These are phyloP conservation scores for Enteromius trimaculatus DNA, from an alignment of 2,797 vertebrate genomes.

Conservation along the genomic window DNA sequence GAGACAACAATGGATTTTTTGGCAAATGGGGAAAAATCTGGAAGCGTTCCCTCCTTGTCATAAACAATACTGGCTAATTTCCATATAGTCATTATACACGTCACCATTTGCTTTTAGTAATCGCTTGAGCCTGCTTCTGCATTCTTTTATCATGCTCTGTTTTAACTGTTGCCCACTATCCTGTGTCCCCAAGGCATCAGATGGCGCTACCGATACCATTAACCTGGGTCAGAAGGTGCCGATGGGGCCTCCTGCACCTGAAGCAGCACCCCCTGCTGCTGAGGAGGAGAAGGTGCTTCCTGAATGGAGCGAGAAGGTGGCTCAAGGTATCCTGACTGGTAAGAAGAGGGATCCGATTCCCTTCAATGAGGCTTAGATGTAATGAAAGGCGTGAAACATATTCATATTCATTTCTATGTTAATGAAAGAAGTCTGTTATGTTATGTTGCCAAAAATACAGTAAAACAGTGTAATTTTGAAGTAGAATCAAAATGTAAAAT, in stretches of 20 bases:
- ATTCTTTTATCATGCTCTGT: conserved; percentile 30
- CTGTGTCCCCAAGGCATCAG: conserved; percentile 75
- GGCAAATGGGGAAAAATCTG: conserved; percentile 43
- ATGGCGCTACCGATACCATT: conserved; percentile 80
- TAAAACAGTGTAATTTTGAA: neutral
- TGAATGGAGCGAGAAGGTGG: conserved; percentile 97
- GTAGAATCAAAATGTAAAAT: neutral
- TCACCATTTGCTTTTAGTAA: conserved; percentile 34
- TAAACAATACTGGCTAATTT: conserved; percentile 2
- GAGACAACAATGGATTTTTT: conserved; percentile 53
- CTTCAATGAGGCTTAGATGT: neutral
- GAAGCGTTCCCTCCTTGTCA: neutral
- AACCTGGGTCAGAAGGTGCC: conserved; percentile 89
- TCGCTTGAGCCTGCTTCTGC: neutral
- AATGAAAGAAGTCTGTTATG: neutral
- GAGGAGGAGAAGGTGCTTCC: conserved; percentile 81
- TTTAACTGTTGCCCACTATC: conserved; percentile 41
- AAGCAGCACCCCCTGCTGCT: conserved; percentile 65
- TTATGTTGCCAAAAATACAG: neutral
- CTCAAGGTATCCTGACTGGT: conserved; percentile 94
- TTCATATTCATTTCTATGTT: neutral
- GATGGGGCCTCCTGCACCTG: conserved; percentile 61
- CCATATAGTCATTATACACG: neutral
- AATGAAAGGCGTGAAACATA: neutral
- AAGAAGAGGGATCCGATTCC: conserved; percentile 38